These are phyloP conservation scores for Rhinella marina DNA, from an alignment of 2,797 vertebrate genomes.

Conservation along the genomic window DNA sequence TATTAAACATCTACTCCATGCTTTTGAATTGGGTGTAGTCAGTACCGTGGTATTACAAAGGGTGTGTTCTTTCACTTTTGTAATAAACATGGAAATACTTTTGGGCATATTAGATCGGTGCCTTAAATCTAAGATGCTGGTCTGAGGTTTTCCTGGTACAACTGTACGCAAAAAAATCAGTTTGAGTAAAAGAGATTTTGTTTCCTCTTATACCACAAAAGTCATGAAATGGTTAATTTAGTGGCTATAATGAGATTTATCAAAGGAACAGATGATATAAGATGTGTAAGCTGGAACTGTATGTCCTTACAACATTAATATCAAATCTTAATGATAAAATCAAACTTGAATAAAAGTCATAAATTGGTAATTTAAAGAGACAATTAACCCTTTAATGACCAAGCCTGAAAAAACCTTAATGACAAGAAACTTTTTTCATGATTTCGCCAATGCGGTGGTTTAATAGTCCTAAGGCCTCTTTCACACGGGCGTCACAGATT, in stretches of 20 bases:
- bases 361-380: too few species aligned
- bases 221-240: background rate
- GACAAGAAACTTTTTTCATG: too few species aligned
- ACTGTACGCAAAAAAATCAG: background rate
- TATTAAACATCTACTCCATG: background rate
- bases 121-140: background rate
- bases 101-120: background rate
- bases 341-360: too few species aligned
- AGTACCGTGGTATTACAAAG: background rate
- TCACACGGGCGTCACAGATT: too few species aligned
- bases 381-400: too few species aligned
- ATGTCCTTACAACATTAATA: too few species aligned
- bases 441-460: too few species aligned
- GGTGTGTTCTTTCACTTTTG: background rate
- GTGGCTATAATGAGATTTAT: background rate
- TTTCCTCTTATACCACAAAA: background rate
- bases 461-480: too few species aligned
- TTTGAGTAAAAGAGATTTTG: background rate
- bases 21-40: background rate
- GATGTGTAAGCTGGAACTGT: too few species aligned
- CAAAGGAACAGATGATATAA: background rate
- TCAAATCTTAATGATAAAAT: too few species aligned
- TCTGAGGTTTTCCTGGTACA: constrained; percentile 4
- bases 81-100: background rate
- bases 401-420: too few species aligned